Conservation (phyloP, 2,113 vertebrate species). For the Taxidea taxus region DNA sequence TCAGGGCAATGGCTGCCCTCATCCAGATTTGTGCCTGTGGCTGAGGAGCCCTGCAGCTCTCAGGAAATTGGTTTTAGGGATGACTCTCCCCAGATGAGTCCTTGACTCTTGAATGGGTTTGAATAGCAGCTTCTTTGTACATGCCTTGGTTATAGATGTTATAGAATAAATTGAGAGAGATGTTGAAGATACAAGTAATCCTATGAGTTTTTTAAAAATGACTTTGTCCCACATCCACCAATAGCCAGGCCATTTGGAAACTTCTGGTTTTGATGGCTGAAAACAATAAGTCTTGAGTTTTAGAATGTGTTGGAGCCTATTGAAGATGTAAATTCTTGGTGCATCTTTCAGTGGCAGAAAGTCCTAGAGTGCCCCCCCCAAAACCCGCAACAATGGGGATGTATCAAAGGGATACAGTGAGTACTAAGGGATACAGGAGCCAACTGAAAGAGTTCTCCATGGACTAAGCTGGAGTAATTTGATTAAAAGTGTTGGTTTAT, state of each 20-base stretch:
- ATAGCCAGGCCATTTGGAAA: not conserved
- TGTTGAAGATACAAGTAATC: not conserved
- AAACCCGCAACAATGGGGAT: not conserved
- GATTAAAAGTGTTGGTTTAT: not conserved
- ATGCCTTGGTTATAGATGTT: not conserved
- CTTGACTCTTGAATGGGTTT: not conserved
- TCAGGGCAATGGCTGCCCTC: not conserved
- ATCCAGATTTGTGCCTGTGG: not conserved
- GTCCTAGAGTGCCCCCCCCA: not conserved
- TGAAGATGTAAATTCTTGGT: not conserved
- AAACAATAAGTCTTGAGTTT: constrained; percentile 16
- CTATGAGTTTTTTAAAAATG: not conserved
- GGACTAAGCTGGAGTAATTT: not conserved
- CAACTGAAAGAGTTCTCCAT: not conserved
- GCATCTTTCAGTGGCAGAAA: not conserved
- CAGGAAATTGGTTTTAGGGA: not conserved
- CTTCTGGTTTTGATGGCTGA: not conserved
- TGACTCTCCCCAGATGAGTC: not conserved
- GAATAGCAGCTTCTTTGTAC: not conserved
- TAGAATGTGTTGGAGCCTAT: not conserved
- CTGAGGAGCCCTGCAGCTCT: not conserved
- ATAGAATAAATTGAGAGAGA: not conserved
- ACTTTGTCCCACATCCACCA: not conserved
- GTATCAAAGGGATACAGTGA: not conserved
- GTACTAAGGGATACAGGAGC: not conserved